Evolutionary conservation across 2,797 vertebrate species (phyloP).

Genomic region (Halcyon chelicuti): DNA sequence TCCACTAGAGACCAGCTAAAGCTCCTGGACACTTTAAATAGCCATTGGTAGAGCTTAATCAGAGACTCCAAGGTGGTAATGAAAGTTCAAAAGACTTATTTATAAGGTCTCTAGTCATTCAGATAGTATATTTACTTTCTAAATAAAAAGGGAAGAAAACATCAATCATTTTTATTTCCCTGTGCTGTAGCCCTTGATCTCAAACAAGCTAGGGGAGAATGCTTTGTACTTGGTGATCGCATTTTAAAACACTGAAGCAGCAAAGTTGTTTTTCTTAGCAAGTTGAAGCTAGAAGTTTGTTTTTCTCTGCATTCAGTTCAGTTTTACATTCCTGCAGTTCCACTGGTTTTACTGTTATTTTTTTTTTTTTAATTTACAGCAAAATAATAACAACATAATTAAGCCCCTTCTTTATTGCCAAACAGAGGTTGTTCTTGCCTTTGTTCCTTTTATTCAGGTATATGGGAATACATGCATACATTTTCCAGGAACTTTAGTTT

Average conservation of each 20-base stretch:
- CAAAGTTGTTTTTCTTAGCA: not conserved
- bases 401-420: not conserved
- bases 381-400: not conserved
- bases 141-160: not conserved
- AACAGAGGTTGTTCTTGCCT: not conserved
- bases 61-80: not conserved
- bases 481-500: not conserved
- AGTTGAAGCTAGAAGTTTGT: not conserved
- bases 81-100: not conserved
- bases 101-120: not conserved
- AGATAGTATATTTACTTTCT: not conserved
- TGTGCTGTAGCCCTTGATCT: not conserved
- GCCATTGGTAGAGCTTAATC: not conserved
- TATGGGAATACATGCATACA: not conserved
- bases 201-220: not conserved
- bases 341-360: not conserved
- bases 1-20: not conserved
- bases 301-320: not conserved
- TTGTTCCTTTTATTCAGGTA: not conserved
- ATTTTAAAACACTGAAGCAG: slow-evolving; percentile 17
- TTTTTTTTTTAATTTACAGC: not conserved
- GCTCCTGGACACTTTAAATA: not conserved
- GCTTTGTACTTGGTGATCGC: not conserved
- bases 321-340: not conserved
- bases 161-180: not conserved